Evolutionary conservation across 2,113 vertebrate species (phyloP).

Genomic region (Otolemur garnettii): DNA sequence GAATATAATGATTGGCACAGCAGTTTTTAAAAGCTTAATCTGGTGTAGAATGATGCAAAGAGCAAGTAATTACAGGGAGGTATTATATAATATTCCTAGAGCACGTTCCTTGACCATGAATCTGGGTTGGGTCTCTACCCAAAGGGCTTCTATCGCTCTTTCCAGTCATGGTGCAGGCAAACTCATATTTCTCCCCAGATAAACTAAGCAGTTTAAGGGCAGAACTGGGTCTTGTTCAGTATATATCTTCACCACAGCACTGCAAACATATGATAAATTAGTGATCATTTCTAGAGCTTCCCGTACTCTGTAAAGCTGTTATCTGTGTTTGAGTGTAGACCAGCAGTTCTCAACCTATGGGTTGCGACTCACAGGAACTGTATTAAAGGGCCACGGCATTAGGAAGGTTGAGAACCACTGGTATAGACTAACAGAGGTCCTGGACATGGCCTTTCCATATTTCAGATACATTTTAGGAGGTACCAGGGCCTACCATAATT

Average conservation of each 20-base stretch:
- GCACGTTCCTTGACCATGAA: background rate
- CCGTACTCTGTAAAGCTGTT: conserved; percentile 11
- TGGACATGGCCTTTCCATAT: background rate
- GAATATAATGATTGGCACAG: background rate
- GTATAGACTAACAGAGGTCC: background rate
- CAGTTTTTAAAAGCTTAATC: conserved; percentile 43
- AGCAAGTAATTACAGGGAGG: background rate
- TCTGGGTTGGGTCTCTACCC: background rate
- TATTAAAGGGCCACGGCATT: too few relatives aligned
- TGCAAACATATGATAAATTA: conserved; percentile 5
- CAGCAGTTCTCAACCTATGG: too few relatives aligned
- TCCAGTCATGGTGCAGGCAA: background rate
- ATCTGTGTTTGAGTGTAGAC: background rate
- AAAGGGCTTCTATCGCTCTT: background rate
- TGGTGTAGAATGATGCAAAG: conserved; percentile 22
- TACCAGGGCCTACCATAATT: background rate
- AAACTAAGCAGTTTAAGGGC: background rate
- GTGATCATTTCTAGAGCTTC: conserved; percentile 5
- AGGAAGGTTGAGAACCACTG: too few relatives aligned
- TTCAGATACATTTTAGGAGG: background rate
- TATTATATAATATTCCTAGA: background rate
- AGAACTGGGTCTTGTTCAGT: background rate
- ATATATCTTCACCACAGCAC: background rate
- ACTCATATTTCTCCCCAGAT: background rate
- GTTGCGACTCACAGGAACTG: too few relatives aligned